A percentile compares a stretch with the other conserved stretches of the same genome.
Conservation (phyloP, 2,888 invertebrate genomes). For the Drosophila suboccidentalis region DNA sequence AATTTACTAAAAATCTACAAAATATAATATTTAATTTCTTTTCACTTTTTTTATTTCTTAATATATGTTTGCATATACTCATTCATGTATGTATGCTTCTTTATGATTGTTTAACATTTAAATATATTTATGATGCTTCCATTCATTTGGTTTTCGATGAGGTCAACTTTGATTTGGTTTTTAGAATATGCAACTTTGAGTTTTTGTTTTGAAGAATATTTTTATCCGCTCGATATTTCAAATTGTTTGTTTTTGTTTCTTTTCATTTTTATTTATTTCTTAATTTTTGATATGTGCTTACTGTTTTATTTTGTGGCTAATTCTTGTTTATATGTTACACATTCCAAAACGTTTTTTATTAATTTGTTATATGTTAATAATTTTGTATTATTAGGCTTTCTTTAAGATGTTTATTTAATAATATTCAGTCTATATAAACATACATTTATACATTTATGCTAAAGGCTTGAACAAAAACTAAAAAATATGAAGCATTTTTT, state of each 20-base stretch:
- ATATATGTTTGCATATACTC: constrained; percentile 35
- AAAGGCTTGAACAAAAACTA: constrained; percentile 55
- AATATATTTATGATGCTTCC: constrained; percentile 43
- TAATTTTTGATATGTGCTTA: constrained; percentile 75
- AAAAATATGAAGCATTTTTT: constrained; percentile 60
- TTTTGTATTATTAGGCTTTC: constrained; percentile 25
- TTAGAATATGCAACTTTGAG: constrained; percentile 66
- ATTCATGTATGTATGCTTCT: constrained; percentile 53
- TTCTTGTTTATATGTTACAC: constrained; percentile 51
- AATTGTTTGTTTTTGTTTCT: constrained; percentile 15
- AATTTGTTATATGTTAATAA: constrained; percentile 40
- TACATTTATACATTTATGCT: constrained; percentile 78
- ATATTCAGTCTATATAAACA: constrained; percentile 81
- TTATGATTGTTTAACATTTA: constrained; percentile 68
- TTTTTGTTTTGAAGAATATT: constrained; percentile 44
- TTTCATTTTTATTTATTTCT: constrained; percentile 13
- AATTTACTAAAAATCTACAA: constrained; percentile 79
- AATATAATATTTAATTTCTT: constrained; percentile 71
- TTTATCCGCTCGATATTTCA: constrained; percentile 9
- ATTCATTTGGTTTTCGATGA: constrained; percentile 61
- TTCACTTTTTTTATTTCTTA: constrained; percentile 28
- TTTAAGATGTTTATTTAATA: constrained; percentile 66
- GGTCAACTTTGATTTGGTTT: constrained; percentile 72
- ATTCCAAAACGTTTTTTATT: constrained; percentile 43
- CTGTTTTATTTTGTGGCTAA: constrained; percentile 55